A percentile compares a stretch with the other conserved stretches of the same genome.
These are phyloP conservation scores for Phocides pigmalion DNA, from an alignment of 1,140 invertebrate species.

Conservation along the genomic window DNA sequence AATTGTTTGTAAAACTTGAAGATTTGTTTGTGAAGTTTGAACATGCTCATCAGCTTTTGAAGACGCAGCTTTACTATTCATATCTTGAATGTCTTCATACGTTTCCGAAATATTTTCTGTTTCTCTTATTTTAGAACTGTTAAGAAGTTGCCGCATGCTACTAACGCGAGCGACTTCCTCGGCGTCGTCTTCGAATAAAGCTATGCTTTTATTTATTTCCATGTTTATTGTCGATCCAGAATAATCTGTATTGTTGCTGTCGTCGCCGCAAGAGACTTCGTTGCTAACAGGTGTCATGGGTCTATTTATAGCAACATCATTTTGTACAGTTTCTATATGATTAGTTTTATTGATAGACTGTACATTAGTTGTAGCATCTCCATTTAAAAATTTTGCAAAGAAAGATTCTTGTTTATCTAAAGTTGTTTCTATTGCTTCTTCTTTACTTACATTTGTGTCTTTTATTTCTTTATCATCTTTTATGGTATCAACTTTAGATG, in stretches of 20 bases:
- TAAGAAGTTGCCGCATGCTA: constrained; percentile 64
- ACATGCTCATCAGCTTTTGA: background rate
- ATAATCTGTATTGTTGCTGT: constrained; percentile 68
- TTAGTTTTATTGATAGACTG: background rate
- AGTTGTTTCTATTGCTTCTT: constrained; percentile 47
- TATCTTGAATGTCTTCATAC: constrained; percentile 2
- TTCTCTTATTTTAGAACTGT: constrained; percentile 43
- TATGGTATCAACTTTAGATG: constrained; percentile 1
- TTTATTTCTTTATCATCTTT: constrained; percentile 26
- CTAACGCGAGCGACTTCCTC: constrained; percentile 55
- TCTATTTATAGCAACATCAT: constrained; percentile 8
- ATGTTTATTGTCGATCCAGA: constrained; percentile 76
- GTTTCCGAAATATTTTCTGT: constrained; percentile 10
- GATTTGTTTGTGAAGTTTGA: constrained; percentile 38
- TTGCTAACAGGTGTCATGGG: constrained; percentile 50
- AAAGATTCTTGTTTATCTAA: constrained; percentile 78
- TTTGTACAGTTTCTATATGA: constrained; percentile 10
- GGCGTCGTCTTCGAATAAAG: constrained; percentile 69
- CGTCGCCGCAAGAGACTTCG: constrained; percentile 52
- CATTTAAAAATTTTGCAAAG: constrained; percentile 77
- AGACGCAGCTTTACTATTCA: constrained; percentile 6
- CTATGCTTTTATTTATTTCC: constrained; percentile 78
- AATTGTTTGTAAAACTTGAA: constrained; percentile 45
- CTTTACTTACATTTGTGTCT: constrained; percentile 18
- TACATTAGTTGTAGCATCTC: constrained; percentile 26